Evolutionary conservation across 35 echinoderm and acorn worm species (phyloP).

Genomic region (Heliocidaris erythrogramma): DNA sequence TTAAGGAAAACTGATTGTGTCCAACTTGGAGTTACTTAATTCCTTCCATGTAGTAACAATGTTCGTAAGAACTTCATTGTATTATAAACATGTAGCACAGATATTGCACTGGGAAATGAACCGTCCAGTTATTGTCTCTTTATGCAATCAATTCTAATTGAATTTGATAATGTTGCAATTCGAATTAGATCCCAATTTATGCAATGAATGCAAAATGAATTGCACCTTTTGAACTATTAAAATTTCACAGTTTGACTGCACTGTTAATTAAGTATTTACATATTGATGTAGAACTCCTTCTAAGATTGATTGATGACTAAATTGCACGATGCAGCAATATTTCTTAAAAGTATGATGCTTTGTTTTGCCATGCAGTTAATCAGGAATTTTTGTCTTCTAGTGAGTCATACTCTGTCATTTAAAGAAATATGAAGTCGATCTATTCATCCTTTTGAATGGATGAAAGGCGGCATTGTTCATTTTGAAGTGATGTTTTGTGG

Average conservation of each 20-base stretch:
- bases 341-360: background rate
- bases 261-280: background rate
- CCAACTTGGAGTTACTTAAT: no score
- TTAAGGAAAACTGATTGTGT: background rate
- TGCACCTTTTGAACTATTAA: background rate
- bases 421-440: background rate
- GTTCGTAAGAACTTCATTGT: background rate
- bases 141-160: background rate
- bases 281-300: background rate
- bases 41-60: background rate
- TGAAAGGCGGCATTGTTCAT: background rate
- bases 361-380: background rate
- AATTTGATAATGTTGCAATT: background rate
- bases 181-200: background rate
- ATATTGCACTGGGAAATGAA: background rate
- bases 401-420: background rate
- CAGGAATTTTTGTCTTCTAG: background rate
- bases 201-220: background rate
- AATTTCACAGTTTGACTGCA: conserved; percentile 8
- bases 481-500: background rate
- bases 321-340: background rate
- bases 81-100: background rate
- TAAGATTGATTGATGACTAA: background rate
- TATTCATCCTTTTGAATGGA: background rate
- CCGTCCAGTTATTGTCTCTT: background rate